Conservation (phyloP, 2,797 vertebrate species). For the Alcedo quadribrachys region DNA sequence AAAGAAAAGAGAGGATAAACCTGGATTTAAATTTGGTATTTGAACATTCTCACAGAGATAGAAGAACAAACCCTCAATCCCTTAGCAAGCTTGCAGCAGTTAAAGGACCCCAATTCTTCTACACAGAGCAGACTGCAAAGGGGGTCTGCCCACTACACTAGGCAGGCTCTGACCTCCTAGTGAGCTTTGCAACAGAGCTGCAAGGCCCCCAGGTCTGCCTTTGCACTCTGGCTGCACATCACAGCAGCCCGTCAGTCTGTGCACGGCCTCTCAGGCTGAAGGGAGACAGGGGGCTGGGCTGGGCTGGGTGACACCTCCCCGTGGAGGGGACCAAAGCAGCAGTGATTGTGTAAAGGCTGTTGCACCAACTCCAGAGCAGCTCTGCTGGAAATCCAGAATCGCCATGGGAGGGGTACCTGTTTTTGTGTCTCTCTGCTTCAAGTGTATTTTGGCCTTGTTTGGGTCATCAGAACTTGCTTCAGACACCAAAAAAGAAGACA, state of each 20-base stretch:
- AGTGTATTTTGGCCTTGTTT: background rate
- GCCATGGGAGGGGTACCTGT: background rate
- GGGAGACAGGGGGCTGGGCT: background rate
- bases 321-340: background rate
- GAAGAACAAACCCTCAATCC: background rate
- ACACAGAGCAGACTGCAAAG: fast-evolving
- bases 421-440: background rate
- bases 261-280: background rate
- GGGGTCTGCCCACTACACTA: background rate
- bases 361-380: background rate
- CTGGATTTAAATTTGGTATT: conserved; percentile 32
- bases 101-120: background rate
- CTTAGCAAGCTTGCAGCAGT: background rate
- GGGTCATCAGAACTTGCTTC: background rate
- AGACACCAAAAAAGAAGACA: background rate
- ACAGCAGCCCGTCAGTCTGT: fast-evolving
- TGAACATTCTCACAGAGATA: background rate
- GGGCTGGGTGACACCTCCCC: background rate
- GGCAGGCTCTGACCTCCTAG: background rate
- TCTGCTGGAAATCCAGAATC: background rate
- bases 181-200: background rate
- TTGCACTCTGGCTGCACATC: fast-evolving
- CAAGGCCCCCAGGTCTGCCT: background rate
- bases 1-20: conserved; percentile 61
- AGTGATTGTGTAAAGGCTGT: background rate